These are phyloP conservation scores for Microctenopoma stevenorrisi DNA, from an alignment of 2,797 vertebrate species.

Conservation along the genomic window DNA sequence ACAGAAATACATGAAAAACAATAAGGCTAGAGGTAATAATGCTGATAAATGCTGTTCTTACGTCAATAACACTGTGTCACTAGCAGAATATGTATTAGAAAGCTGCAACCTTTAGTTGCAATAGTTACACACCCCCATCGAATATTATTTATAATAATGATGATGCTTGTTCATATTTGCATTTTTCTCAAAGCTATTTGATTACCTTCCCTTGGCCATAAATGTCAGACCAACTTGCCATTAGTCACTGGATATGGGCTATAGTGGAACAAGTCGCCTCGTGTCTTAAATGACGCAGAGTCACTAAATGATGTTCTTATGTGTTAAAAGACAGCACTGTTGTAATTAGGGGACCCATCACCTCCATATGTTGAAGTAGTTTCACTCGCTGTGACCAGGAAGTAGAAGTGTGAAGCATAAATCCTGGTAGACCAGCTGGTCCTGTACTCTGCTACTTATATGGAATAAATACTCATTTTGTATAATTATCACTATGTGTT, in stretches of 20 bases:
- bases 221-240: slow-evolving; percentile 52
- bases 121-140: slow-evolving; percentile 11
- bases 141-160: slow-evolving; percentile 36
- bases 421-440: slow-evolving; percentile 67
- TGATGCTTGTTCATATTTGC: slow-evolving; percentile 52
- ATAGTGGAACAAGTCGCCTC: slow-evolving; percentile 55
- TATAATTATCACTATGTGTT: slow-evolving; percentile 46
- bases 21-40: slow-evolving; percentile 1
- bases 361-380: slow-evolving; percentile 71
- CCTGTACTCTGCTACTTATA: slow-evolving; percentile 40
- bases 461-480: slow-evolving; percentile 39
- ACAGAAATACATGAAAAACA: neutral
- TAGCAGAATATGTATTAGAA: slow-evolving; percentile 4
- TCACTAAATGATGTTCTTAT: slow-evolving; percentile 69
- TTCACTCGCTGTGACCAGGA: slow-evolving; percentile 64
- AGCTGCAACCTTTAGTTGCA: slow-evolving; percentile 25
- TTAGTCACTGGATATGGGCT: slow-evolving; percentile 53
- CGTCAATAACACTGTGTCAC: slow-evolving; percentile 34
- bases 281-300: slow-evolving; percentile 66
- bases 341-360: slow-evolving; percentile 75
- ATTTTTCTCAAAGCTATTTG: slow-evolving; percentile 36
- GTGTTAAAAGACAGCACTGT: slow-evolving; percentile 73
- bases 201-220: slow-evolving; percentile 50
- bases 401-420: slow-evolving; percentile 59
- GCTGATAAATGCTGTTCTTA: neutral